phyloP scores from a whole-genome alignment of 2,113 vertebrate genomes.

The Agapornis roseicollis region DNA sequence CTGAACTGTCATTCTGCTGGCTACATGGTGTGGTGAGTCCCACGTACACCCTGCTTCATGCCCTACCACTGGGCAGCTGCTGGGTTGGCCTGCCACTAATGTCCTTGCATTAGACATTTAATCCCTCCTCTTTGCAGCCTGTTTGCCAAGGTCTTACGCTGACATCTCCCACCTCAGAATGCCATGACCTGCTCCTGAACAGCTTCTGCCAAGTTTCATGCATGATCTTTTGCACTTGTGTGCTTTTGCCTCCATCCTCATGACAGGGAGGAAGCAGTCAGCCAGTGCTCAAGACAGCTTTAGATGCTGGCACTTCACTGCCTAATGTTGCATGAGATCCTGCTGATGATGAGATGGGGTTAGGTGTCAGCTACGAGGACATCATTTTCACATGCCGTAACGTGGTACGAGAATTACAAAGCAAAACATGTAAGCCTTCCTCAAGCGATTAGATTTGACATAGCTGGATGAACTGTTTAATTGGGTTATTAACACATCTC shows the following conservation, averaged over 20 bases:
- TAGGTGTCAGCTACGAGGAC: neutral
- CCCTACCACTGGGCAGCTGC: neutral
- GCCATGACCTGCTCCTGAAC: neutral
- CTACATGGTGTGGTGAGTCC: accelerated
- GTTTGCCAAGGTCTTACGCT: accelerated
- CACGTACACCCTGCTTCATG: accelerated
- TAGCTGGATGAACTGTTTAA: constrained; percentile 46
- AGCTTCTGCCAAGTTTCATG: neutral
- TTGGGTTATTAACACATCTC: constrained; percentile 57
- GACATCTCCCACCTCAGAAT: neutral
- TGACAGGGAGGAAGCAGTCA: accelerated
- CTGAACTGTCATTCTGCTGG: neutral
- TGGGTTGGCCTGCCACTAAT: neutral
- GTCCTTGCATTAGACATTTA: accelerated
- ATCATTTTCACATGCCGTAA: neutral
- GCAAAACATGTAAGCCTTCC: neutral
- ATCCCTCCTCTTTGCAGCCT: neutral
- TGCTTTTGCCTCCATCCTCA: neutral
- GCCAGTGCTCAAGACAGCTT: accelerated
- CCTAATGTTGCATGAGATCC: neutral
- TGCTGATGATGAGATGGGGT: neutral
- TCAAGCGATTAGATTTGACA: neutral
- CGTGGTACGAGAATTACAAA: neutral
- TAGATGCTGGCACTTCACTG: neutral
- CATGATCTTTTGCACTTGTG: accelerated